Evolutionary conservation across 1,140 invertebrate species (phyloP).

Genomic region (Marisa cornuarietis): DNA sequence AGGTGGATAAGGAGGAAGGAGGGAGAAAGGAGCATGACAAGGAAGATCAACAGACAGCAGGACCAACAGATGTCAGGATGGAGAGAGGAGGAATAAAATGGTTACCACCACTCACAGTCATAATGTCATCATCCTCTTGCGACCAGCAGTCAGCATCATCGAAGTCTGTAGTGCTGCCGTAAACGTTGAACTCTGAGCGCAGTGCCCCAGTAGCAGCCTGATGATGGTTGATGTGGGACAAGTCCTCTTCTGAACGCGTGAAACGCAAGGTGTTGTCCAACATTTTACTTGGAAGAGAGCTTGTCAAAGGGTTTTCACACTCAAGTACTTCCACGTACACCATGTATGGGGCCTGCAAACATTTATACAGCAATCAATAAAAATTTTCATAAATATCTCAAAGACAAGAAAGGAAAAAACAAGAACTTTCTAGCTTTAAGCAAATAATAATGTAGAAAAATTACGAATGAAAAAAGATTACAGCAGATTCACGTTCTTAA

Average conservation of each 20-base stretch:
- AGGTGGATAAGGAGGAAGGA: background rate
- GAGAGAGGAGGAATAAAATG: background rate
- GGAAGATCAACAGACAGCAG: background rate
- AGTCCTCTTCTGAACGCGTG: slow-evolving; percentile 93
- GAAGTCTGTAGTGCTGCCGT: slow-evolving; percentile 51
- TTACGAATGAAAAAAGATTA: too few relatives aligned
- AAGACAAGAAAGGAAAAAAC: too few relatives aligned
- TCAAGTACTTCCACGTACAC: slow-evolving; percentile 97
- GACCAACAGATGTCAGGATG: too few relatives aligned
- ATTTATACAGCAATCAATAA: background rate
- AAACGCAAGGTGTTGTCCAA: slow-evolving; percentile 77
- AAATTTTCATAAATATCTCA: too few relatives aligned
- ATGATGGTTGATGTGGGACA: slow-evolving; percentile 62
- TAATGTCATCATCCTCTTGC: slow-evolving; percentile 93
- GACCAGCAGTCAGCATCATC: slow-evolving; percentile 86
- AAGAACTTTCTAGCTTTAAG: too few relatives aligned
- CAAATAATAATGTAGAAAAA: too few relatives aligned
- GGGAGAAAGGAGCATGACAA: background rate
- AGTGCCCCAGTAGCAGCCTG: slow-evolving; percentile 42
- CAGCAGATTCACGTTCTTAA: too few relatives aligned
- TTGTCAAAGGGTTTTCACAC: slow-evolving; percentile 81
- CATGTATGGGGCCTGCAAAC: slow-evolving; percentile 88
- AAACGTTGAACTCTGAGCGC: slow-evolving; percentile 52
- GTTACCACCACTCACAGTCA: slow-evolving; percentile 70
- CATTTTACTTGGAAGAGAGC: slow-evolving; percentile 81